Percentiles rank a stretch among this genome's conserved stretches.
Evolutionary conservation across 2,888 invertebrate species (phyloP).

Genomic region (Perdita meconis): DNA sequence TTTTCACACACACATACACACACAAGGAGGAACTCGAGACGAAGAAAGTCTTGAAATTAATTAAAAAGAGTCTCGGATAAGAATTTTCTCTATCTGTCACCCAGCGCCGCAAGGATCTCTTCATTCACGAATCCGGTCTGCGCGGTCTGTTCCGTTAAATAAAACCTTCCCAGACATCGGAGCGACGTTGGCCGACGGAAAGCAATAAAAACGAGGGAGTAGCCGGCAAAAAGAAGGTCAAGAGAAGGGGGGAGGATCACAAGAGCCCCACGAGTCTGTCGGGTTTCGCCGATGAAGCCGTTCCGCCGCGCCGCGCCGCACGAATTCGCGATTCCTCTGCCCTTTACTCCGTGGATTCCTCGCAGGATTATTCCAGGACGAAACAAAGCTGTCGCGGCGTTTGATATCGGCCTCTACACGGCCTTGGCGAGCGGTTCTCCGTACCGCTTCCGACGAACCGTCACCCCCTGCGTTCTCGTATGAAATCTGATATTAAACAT

Average conservation of each 20-base stretch:
- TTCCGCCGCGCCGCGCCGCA: constrained; percentile 23
- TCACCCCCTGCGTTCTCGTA: constrained; percentile 58
- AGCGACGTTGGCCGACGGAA: constrained; percentile 9
- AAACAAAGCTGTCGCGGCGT: constrained; percentile 82
- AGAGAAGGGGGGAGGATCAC: constrained; percentile 3
- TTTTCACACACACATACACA: too few species aligned
- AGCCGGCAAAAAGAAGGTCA: constrained; percentile 16
- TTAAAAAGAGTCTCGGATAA: too few species aligned
- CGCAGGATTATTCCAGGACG: constrained; percentile 78
- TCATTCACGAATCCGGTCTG: constrained; percentile 15
- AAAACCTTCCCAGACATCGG: constrained; percentile 40
- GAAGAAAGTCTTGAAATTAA: too few species aligned
- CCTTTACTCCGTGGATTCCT: constrained; percentile 75
- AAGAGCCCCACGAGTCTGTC: constrained; percentile 18
- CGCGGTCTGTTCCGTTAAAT: constrained; percentile 45
- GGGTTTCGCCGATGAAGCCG: constrained; percentile 41
- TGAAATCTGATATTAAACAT: constrained; percentile 82
- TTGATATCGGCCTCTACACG: constrained; percentile 82
- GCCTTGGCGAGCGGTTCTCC: constrained; percentile 56
- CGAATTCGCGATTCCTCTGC: constrained; percentile 32
- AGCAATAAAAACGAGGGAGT: constrained; percentile 26
- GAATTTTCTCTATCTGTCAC: neutral
- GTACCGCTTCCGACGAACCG: constrained; percentile 46
- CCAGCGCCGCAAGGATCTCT: neutral
- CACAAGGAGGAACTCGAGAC: too few species aligned